Base-by-base conservation (phyloP, 2,888 invertebrate genomes). In the Drosophila pullipes region DNA sequence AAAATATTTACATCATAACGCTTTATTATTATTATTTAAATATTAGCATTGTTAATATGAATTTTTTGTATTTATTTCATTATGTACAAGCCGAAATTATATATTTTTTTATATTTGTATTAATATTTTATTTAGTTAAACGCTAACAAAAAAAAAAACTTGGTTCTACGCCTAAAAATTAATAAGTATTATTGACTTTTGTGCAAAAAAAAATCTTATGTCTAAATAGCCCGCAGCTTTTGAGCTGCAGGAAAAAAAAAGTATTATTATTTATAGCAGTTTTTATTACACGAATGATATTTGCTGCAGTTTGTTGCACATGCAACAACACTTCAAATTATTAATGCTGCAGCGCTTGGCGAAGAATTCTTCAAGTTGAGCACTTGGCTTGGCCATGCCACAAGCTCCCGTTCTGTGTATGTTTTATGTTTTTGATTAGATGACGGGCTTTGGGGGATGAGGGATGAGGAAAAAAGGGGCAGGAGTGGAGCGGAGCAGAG, bases 161-260 rank as follows among this genome's bases (percentile, higher is more conserved):
- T 58, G 31, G 25, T 44, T 62, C 69, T 89, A 77, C 33, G 22
- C 33, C 76, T 85, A 89, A 22, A 30, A 22, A 81, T 81, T 85
- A 85, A 61, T 75, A 83, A 72, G 74, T 80, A 76, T 82, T 85
- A 84, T 84, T 73, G 79, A 78, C 76, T 78, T 72, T 55, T 71
- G 69, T 52, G 62, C 47, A 52, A 57, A 70, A 72, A 71, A 68
- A 68, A 61, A 25, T 47, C 39, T 44, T 74, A 80, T 22, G 31
- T 35, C 58, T 87, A 74, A 61, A 37, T 76, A 68, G 74, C 76
- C 74, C 11, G 13, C 69, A 58, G 65, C 76, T 85, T 69, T 74
- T 58, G 67, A 74, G 88, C 73, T 70, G 66, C 63, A 49, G 74
- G 72, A 67, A 68, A 74, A 80, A 80, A 77, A 74, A 74, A 55